Evolutionary conservation across 2,888 invertebrate species (phyloP).

Genomic region (Thera britannica): DNA sequence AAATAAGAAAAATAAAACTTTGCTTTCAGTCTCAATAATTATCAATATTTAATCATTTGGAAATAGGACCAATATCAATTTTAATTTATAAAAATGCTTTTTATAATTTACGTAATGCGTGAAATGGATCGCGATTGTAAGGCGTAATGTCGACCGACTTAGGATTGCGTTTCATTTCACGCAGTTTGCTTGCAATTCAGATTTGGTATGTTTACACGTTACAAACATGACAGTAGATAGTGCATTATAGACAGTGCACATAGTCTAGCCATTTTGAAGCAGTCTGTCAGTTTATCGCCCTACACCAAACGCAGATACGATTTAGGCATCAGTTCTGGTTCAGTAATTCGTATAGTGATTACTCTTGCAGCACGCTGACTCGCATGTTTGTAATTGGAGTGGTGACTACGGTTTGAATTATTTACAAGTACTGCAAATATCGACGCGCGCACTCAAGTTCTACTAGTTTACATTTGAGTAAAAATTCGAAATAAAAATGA

Average conservation of each 20-base stretch:
- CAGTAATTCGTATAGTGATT: conserved; percentile 27
- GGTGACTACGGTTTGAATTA: conserved; percentile 18
- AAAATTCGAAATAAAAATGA: not conserved
- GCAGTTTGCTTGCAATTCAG: conserved; percentile 30
- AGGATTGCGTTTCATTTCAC: conserved; percentile 29
- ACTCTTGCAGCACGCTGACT: conserved; percentile 20
- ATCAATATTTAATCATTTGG: no score
- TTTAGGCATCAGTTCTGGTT: conserved; percentile 28
- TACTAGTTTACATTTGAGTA: conserved; percentile 6
- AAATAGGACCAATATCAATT: no score
- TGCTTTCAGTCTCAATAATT: no score
- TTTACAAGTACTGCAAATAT: conserved; percentile 16
- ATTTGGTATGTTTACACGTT: conserved; percentile 36
- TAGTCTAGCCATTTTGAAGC: conserved; percentile 2
- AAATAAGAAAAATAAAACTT: no score
- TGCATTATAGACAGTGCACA: conserved; percentile 13
- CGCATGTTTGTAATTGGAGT: conserved; percentile 30
- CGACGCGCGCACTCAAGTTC: conserved; percentile 7
- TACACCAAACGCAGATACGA: conserved; percentile 9
- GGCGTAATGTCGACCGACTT: not conserved
- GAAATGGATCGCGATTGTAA: no score
- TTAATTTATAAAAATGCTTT: no score
- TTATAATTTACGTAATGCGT: no score
- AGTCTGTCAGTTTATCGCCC: conserved; percentile 8
- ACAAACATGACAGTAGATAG: conserved; percentile 35